Base-by-base conservation (phyloP, 2,888 invertebrate genomes). In the Erynnis tages region DNA sequence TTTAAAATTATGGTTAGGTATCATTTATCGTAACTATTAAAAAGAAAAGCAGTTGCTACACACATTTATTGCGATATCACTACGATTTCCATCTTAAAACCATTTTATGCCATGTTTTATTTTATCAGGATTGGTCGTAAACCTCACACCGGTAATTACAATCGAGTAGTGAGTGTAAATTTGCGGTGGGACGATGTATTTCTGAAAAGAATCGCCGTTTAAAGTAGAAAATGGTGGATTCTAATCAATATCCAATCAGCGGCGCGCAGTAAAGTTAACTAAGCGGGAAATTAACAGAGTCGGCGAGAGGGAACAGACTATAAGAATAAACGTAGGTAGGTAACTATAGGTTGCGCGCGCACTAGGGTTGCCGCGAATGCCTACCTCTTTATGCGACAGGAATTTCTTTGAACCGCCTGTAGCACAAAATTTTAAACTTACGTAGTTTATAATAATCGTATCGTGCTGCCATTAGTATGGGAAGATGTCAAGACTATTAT, bases 161-260 rank as follows among this genome's bases (percentile, higher is more conserved):
- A 72, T 71, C 69, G 63, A 61, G 73, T 79, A 83, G 81, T 80
- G 77, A 86, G 87, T 87, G 86, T 87, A 87, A 86, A 86, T 86
- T 75, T 82, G 81, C 74, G 69, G 75, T 77, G 65, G 76, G 65
- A 72, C 73, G 72, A 79, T 86, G 86, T 84, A 79, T 79, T 77
- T 79, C 72, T 76, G 73, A 77, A 81, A 82, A 82, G 76, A 81
- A 82, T 78, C 72, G 75, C 72, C 74, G 76, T 81, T 83, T 82
- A 76, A 79, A 82, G 73, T 66, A 67, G 76, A 81, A 78, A 83
- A 84, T 78, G 71, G 71, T 69, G 73, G 74, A 66, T 79, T 87
- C 84, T 88, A 89, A 88, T 89, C 88, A 88, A 88, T 85, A 80
- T 85, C 83, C 88, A 88, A 89, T 89, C 89, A 87, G 73, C 66